Evolutionary conservation across 2,888 invertebrate genomes (phyloP), one percentile per base, ranked within the genome.

Genomic region (Ptycholaimellus sp.): DNA sequence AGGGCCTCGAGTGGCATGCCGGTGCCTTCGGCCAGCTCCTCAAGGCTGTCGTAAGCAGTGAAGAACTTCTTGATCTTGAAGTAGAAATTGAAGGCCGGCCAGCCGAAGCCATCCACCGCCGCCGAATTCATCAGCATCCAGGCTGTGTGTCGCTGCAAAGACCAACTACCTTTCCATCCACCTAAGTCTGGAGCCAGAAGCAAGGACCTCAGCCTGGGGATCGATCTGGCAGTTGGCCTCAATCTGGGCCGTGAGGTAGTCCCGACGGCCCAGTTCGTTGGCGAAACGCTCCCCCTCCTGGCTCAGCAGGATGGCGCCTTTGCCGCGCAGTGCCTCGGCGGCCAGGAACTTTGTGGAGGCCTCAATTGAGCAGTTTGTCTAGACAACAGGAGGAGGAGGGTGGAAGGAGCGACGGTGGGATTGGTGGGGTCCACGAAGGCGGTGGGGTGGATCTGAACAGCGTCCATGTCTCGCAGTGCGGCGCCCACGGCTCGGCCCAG

Each of bases 21-120:
- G 20, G 41, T 42, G 39, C 49, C 51, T n/a, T 46, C 51, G 33
- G 42, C 47, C 23, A 9, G 6, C 7, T 23, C 25, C 25, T 23
- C 13, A 23, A 23, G 25, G 13, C 25, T 23, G 25, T 23, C 13
- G 25, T 23, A 23, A 23, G 6, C 47, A 46, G 36, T 36, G 39
- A 56, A 56, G 42, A 57, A 57, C 35, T 49, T 50, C 40, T 56
- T 56, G 35, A 53, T 45, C 30, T 46, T 48, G 13, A 46, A 42
- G 41, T 56, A 56, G 41, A 56, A 56, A 40, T 49, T 53, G 45
- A 56, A 56, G 2, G 56, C 52, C 1, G 56, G 54, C 21, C 49
- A 39, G 9, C 56, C 56, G 38, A 56, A 56, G 13, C 41, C 43
- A 13, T 57, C 52, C 19, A 48, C 51, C 18, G 46, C 42, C 2